These are phyloP conservation scores for Spea multiplicata DNA, from an alignment of 2,113 vertebrate species.

Conservation along the genomic window DNA sequence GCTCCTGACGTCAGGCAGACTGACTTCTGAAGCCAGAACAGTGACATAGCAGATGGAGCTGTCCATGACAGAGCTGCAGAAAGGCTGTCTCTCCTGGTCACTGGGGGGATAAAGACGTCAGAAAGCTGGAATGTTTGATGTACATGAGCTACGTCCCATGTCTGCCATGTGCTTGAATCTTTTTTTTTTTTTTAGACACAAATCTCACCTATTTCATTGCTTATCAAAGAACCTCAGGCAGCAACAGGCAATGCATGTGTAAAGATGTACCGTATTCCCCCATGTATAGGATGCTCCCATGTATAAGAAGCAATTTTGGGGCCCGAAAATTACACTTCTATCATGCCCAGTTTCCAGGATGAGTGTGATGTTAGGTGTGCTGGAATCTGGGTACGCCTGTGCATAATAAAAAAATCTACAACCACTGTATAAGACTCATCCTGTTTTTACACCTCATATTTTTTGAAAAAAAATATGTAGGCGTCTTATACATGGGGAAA, in stretches of 20 bases:
- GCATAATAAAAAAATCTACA: too few relatives aligned
- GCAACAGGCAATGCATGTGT: constrained; percentile 5
- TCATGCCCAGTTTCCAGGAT: too few relatives aligned
- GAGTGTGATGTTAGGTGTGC: too few relatives aligned
- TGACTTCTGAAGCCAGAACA: constrained; percentile 11
- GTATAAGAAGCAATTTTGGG: too few relatives aligned
- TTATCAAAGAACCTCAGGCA: constrained; percentile 11
- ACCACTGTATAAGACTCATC: too few relatives aligned
- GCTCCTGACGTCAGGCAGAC: constrained; percentile 9
- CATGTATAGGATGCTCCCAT: too few relatives aligned
- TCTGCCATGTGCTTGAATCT: background rate
- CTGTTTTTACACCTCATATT: too few relatives aligned
- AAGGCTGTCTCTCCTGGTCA: background rate
- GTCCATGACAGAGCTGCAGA: constrained; percentile 13
- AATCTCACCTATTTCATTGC: background rate
- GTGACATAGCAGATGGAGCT: constrained; percentile 31
- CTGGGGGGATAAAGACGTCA: constrained; percentile 21
- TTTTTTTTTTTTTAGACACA: background rate
- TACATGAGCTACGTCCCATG: background rate
- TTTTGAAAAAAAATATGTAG: too few relatives aligned
- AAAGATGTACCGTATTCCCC: background rate
- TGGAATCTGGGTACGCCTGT: too few relatives aligned
- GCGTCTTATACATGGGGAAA: too few relatives aligned
- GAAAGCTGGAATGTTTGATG: constrained; percentile 13
- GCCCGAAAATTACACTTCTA: too few relatives aligned